A percentile compares a stretch with the other conserved stretches of the same genome.
These are phyloP conservation scores for Catocala nupta DNA, from an alignment of 2,888 invertebrate genomes.

Conservation along the genomic window DNA sequence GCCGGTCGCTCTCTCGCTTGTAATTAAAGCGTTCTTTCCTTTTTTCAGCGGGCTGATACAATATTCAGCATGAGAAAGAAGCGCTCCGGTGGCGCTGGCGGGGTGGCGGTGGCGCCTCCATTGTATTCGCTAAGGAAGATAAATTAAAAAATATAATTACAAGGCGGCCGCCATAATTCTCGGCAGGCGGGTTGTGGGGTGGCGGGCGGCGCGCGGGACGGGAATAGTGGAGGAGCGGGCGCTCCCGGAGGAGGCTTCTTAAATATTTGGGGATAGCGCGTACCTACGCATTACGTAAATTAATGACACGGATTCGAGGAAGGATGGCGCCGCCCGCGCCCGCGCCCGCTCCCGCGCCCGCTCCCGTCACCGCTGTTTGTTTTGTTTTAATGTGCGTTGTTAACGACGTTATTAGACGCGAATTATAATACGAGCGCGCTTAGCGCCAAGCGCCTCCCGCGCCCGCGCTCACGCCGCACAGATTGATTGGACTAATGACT, in stretches of 20 bases:
- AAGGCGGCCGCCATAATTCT: conserved; percentile 89
- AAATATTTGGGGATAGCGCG: conserved; percentile 88
- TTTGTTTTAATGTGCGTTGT: conserved; percentile 87
- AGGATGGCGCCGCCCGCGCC: conserved; percentile 84
- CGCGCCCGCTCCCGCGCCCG: conserved; percentile 53
- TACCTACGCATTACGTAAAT: conserved; percentile 88
- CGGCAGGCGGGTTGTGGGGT: conserved; percentile 79
- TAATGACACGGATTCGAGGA: conserved; percentile 88
- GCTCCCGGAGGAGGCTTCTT: conserved; percentile 87
- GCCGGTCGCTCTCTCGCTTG: conserved; percentile 85
- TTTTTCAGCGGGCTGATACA: conserved; percentile 87
- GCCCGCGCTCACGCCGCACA: conserved; percentile 47
- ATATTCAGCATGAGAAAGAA: conserved; percentile 88
- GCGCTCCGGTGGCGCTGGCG: conserved; percentile 79
- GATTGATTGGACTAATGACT: conserved; percentile 84
- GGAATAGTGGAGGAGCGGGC: conserved; percentile 84
- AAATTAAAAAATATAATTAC: conserved; percentile 92
- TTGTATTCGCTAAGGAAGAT: conserved; percentile 90
- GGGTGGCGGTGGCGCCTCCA: conserved; percentile 83
- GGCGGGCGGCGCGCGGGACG: conserved; percentile 65
- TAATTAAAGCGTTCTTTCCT: conserved; percentile 88
- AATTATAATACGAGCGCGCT: conserved; percentile 75
- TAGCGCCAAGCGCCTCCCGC: conserved; percentile 52
- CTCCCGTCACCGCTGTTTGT: conserved; percentile 76
- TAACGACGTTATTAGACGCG: conserved; percentile 86